Evolutionary conservation across 2,113 vertebrate genomes (phyloP).

Genomic region (Orthonyx spaldingii): DNA sequence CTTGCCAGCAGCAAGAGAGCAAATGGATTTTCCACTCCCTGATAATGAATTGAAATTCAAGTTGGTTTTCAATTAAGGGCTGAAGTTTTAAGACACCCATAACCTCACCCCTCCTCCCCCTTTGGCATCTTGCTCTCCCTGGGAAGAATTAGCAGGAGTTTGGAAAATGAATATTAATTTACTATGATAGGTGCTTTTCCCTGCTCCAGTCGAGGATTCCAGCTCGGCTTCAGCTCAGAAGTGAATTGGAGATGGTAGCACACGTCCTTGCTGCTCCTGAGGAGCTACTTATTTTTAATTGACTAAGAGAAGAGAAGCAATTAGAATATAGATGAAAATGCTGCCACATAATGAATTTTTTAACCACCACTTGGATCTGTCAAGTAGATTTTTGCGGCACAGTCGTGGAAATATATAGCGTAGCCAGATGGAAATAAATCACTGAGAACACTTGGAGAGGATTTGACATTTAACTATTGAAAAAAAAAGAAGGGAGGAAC

Average conservation of each 20-base stretch:
- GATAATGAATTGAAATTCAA: neutral
- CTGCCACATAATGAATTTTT: slow-evolving; percentile 46
- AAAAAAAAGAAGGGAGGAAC: neutral
- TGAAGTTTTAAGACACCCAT: neutral
- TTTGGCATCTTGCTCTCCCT: neutral
- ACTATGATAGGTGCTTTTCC: neutral
- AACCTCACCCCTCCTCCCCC: neutral
- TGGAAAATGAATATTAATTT: slow-evolving; percentile 8
- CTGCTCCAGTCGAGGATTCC: neutral
- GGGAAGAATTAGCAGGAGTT: slow-evolving; percentile 13
- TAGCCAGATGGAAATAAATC: slow-evolving; percentile 40
- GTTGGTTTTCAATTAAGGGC: slow-evolving; percentile 28
- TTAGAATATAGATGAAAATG: slow-evolving; percentile 41
- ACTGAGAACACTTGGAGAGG: neutral
- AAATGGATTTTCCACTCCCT: neutral
- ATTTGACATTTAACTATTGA: slow-evolving; percentile 10
- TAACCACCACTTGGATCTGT: slow-evolving; percentile 44
- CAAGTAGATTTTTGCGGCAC: slow-evolving; percentile 8
- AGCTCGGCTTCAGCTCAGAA: neutral
- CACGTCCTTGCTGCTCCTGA: neutral
- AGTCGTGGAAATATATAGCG: neutral
- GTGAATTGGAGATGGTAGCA: neutral
- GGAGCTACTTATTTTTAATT: slow-evolving; percentile 47
- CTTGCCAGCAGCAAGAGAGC: neutral
- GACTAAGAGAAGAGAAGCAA: slow-evolving; percentile 32